A percentile compares a stretch with the other conserved stretches of the same genome.
Conservation (phyloP, 2,797 vertebrate genomes). For the Hoplostethus mediterraneus region DNA sequence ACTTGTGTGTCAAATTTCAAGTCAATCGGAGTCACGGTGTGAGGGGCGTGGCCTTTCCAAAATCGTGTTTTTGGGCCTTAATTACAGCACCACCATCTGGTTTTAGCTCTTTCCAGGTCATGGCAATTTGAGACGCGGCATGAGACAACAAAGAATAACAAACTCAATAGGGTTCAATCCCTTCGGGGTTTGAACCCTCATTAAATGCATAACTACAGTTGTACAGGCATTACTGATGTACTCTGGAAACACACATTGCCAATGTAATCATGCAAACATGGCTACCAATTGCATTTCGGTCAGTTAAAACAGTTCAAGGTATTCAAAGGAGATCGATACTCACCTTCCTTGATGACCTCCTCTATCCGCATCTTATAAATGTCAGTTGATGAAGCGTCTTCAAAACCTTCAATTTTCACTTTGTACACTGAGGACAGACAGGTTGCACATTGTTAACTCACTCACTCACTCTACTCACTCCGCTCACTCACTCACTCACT, state of each 20-base stretch:
- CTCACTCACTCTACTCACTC: background rate
- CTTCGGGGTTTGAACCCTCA: too few species aligned
- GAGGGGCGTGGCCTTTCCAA: too few species aligned
- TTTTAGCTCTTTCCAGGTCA: too few species aligned
- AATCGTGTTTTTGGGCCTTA: too few species aligned
- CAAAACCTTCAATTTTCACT: conserved; percentile 39
- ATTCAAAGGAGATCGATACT: conserved; percentile 21
- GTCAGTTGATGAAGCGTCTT: conserved; percentile 36
- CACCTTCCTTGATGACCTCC: conserved; percentile 75
- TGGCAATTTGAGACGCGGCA: too few species aligned
- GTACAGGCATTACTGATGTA: background rate
- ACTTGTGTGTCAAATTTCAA: too few species aligned
- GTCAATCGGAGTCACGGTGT: too few species aligned
- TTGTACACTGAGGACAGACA: conserved; percentile 71
- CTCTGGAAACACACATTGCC: background rate
- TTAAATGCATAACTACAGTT: background rate
- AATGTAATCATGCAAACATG: background rate
- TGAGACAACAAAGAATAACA: too few species aligned
- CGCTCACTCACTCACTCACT: too few species aligned
- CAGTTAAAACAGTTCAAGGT: background rate
- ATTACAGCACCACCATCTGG: too few species aligned
- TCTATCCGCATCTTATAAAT: conserved; percentile 60
- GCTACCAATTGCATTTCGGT: background rate
- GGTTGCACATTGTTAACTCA: conserved; percentile 13
- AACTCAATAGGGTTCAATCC: too few species aligned